These are phyloP conservation scores for Picus viridis DNA, from an alignment of 2,797 vertebrate species.

Conservation along the genomic window DNA sequence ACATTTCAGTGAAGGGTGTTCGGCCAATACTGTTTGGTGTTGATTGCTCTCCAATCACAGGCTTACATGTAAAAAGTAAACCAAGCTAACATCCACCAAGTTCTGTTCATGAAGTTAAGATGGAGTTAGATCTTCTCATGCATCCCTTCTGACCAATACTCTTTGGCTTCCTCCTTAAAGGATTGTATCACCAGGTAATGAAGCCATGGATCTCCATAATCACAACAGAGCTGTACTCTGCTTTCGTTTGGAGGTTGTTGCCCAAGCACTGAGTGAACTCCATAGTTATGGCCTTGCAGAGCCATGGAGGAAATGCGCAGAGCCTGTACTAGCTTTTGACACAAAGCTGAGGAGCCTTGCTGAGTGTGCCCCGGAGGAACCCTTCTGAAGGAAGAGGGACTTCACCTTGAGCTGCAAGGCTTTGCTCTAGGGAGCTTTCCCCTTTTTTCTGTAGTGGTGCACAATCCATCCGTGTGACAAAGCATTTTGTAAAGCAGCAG, in stretches of 20 bases:
- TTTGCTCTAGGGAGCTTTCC: background rate
- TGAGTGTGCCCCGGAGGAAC: background rate
- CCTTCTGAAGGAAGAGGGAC: background rate
- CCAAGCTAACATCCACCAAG: background rate
- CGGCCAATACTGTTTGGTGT: background rate
- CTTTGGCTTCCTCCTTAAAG: background rate
- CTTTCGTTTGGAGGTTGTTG: background rate
- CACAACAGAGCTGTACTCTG: background rate
- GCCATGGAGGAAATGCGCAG: background rate
- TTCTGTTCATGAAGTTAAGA: background rate
- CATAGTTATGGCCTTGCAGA: background rate
- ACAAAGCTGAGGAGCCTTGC: background rate
- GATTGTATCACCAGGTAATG: background rate
- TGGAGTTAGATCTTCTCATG: background rate
- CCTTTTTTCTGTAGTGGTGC: background rate
- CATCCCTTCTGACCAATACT: background rate
- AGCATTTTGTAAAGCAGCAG: slow-evolving; percentile 5
- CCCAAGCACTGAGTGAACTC: background rate
- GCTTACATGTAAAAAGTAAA: background rate
- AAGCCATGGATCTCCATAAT: background rate
- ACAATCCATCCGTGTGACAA: background rate
- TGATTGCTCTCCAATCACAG: background rate
- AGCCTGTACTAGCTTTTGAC: background rate
- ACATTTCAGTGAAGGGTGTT: background rate
- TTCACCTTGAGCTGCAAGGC: background rate